Evolutionary conservation across 2,797 vertebrate species (phyloP), one percentile per base, ranked within the genome.

Genomic region (Florisuga fusca): DNA sequence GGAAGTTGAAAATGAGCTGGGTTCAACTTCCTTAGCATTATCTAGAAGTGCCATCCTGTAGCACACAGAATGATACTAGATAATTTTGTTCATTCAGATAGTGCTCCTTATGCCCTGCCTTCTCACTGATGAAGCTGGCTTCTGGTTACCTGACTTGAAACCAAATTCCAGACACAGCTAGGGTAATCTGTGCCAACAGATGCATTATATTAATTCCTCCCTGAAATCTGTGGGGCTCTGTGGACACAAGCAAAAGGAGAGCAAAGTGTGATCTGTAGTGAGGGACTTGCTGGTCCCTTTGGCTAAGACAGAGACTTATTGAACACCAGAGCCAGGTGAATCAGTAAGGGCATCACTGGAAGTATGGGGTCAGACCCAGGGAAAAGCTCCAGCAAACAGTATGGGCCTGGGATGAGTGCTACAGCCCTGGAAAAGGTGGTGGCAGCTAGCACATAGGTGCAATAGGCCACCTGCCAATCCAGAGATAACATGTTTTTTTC

Each of bases 361-460:
- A 63, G 8, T 15, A 12, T 20, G 22, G 50, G 9, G 7, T 66
- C 51, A 87, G 19, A 12, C 45, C 27, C 20, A 27, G 9, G 53
- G 34, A 68, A 71, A 86, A 43, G 11, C 43, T 43, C 21, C 27
- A 58, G 22, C 26, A 45, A 38, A 51, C 15, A 26, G 31, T 45
- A 11, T 5, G 38, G n/a, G 41, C 4, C 43, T 53, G 33, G 48
- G 26, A 22, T 34, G 18, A 0, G 0, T 20, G 4, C 26, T 72
- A 72, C 38, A 82, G 64, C 58, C 46, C 50, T 67, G 62, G 46
- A 66, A 87, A 80, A 77, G 26, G 51, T 53, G 33, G 14, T 1
- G 84, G 59, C 53, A 69, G 27, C 29, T 16, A 54, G 8, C 62
- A 66, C 23, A 38, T 10, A 26, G 55, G 19, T 53, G 26, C 55